Conservation (phyloP, 2,797 vertebrate species). For the Periparus ater region DNA sequence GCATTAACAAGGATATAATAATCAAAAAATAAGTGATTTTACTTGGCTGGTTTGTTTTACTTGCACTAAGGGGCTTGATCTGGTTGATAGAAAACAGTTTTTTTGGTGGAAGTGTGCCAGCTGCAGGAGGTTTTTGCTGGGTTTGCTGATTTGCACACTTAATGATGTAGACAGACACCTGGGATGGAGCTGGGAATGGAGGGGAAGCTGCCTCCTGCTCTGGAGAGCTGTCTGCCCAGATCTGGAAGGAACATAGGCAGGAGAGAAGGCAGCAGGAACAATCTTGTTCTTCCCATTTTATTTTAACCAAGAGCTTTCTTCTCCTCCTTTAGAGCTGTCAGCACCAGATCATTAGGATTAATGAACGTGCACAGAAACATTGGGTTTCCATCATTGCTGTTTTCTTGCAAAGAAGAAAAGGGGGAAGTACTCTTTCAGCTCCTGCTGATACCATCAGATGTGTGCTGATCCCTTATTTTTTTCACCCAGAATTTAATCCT, state of each 20-base stretch:
- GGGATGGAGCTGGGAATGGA: not conserved
- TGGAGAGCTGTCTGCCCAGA: not conserved
- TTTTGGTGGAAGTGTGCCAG: not conserved
- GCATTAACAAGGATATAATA: not conserved
- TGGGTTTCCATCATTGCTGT: not conserved
- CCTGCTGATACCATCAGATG: not conserved
- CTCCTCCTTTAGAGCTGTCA: constrained; percentile 32
- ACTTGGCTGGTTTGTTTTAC: not conserved
- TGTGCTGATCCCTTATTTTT: not conserved
- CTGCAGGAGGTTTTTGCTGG: not conserved
- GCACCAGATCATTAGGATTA: constrained; percentile 58
- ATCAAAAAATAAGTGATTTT: not conserved
- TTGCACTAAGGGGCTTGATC: not conserved
- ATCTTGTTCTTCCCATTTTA: not conserved
- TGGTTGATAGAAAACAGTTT: not conserved
- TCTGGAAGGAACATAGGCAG: not conserved
- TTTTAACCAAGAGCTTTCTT: constrained; percentile 18
- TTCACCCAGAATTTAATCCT: constrained; percentile 23
- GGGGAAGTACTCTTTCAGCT: constrained; percentile 39
- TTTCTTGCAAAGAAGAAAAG: constrained; percentile 12
- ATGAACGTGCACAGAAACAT: not conserved
- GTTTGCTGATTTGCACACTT: not conserved
- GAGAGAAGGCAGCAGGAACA: not conserved
- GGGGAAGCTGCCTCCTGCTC: not conserved
- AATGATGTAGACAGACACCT: not conserved